Evolutionary conservation across 2,888 invertebrate species (phyloP).

Genomic region (Limenitis camilla): DNA sequence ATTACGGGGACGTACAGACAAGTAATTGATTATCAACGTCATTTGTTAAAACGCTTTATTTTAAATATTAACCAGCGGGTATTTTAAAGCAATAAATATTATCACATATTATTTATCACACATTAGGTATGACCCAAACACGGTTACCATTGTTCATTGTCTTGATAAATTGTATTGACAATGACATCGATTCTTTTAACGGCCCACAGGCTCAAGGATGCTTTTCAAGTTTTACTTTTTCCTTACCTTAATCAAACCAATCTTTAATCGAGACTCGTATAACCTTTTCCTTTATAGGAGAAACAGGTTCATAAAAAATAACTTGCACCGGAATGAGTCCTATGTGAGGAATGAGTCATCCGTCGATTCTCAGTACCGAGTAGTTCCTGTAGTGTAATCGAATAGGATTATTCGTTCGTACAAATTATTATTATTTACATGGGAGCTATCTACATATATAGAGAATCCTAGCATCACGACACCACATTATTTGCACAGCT

Average conservation of each 20-base stretch:
- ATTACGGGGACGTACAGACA: no score
- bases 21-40: no score
- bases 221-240: conserved; percentile 20
- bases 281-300: conserved; percentile 10
- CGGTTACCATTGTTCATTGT: conserved; percentile 37
- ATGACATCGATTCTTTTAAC: conserved; percentile 33
- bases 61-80: conserved; percentile 5
- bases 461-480: no score
- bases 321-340: conserved; percentile 7
- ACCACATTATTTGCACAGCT: no score
- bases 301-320: conserved; percentile 14
- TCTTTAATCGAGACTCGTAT: conserved; percentile 7
- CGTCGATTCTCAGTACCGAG: conserved; percentile 6
- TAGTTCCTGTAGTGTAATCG: background rate
- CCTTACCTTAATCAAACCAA: conserved; percentile 13
- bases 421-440: conserved; percentile 13
- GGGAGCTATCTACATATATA: no score
- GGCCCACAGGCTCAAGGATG: conserved; percentile 20
- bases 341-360: conserved; percentile 11
- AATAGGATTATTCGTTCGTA: background rate
- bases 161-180: conserved; percentile 30
- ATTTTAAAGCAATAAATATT: background rate
- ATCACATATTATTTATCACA: conserved; percentile 8
- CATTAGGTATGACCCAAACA: conserved; percentile 27
- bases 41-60: no score